Evolutionary conservation across 1,140 invertebrate species (phyloP).

Genomic region (Sitophilus oryzae): DNA sequence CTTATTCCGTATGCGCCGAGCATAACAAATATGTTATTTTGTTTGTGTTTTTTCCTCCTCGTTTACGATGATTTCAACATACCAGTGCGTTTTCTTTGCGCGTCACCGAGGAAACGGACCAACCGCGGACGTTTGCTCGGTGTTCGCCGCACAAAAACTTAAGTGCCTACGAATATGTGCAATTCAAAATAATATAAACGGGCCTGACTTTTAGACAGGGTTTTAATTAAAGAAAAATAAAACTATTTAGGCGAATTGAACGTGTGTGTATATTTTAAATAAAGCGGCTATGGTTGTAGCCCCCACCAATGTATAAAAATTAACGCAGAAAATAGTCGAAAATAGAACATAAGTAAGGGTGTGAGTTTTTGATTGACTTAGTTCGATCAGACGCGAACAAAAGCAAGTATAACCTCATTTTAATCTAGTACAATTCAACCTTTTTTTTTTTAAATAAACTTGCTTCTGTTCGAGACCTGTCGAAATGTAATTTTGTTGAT

Average conservation of each 20-base stretch:
- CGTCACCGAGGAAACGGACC: no score
- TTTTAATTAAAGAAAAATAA: no score
- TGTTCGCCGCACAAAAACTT: slow-evolving; percentile 33
- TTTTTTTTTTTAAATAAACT: neutral
- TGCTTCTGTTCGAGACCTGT: slow-evolving; percentile 20
- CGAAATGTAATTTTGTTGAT: slow-evolving; percentile 35
- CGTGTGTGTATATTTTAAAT: slow-evolving; percentile 33
- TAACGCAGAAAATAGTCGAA: slow-evolving; percentile 22
- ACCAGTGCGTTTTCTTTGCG: slow-evolving; percentile 8
- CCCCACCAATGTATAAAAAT: slow-evolving; percentile 25
- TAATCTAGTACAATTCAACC: neutral
- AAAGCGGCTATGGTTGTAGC: slow-evolving; percentile 25
- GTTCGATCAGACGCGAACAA: slow-evolving; percentile 6
- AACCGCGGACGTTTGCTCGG: no score
- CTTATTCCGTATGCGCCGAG: slow-evolving; percentile 28
- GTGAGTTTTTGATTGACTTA: slow-evolving; percentile 19
- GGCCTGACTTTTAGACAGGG: slow-evolving; percentile 43
- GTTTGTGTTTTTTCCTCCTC: slow-evolving; percentile 12
- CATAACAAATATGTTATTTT: no score
- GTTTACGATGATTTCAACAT: slow-evolving; percentile 5
- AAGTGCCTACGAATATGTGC: slow-evolving; percentile 42
- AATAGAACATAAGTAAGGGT: slow-evolving; percentile 22
- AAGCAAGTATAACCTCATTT: slow-evolving; percentile 5
- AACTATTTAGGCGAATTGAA: slow-evolving; percentile 33
- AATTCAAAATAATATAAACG: slow-evolving; percentile 35